These are phyloP conservation scores for Salvelinus alpinus DNA, from an alignment of 2,113 vertebrate species.

Conservation along the genomic window DNA sequence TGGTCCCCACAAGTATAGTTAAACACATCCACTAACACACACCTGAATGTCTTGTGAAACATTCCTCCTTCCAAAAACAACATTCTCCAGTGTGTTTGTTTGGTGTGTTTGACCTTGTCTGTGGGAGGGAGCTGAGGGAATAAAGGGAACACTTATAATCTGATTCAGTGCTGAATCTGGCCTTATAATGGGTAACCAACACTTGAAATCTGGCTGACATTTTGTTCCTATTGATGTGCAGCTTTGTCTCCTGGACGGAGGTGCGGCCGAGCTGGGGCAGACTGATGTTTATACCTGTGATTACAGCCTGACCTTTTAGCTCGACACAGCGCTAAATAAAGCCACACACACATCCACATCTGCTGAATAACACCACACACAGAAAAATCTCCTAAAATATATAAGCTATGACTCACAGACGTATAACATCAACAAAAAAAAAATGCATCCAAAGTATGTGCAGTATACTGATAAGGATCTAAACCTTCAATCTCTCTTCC, in stretches of 20 bases:
- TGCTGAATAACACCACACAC: not conserved
- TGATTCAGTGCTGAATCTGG: constrained; percentile 39
- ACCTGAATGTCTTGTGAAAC: not conserved
- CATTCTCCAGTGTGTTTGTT: constrained; percentile 26
- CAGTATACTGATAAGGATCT: no score
- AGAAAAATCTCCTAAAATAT: not conserved
- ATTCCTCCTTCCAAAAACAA: constrained; percentile 1
- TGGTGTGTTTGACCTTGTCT: constrained; percentile 51
- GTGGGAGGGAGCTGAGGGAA: not conserved
- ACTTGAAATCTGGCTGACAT: constrained; percentile 71
- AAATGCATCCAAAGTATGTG: no score
- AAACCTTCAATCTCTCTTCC: not conserved
- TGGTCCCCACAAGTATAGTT: not conserved
- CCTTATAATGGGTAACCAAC: constrained; percentile 66
- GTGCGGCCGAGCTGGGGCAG: not conserved
- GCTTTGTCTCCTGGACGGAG: constrained; percentile 49
- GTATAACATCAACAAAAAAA: no score
- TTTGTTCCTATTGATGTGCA: constrained; percentile 63
- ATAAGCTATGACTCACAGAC: not conserved
- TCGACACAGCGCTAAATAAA: constrained; percentile 38
- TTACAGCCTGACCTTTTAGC: constrained; percentile 68
- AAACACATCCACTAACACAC: not conserved
- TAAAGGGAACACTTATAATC: constrained; percentile 48
- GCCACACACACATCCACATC: not conserved
- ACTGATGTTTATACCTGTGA: constrained; percentile 63